Evolutionary conservation across 2,113 vertebrate genomes (phyloP), one percentile per base, ranked within the genome.

Genomic region (Ceyx melanurus): DNA sequence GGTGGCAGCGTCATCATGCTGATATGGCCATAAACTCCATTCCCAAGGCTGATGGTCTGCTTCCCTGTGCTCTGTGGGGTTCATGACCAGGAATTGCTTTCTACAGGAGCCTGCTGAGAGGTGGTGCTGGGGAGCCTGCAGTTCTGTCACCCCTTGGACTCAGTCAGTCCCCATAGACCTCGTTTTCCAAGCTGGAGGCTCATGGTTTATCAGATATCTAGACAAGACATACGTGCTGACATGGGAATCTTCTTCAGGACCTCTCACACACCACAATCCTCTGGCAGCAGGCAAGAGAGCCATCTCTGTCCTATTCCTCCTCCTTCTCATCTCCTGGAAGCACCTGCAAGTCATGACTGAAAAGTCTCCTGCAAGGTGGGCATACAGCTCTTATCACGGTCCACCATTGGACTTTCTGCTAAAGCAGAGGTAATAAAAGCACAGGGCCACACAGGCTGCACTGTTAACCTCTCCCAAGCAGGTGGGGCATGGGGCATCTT

Each of bases 271-370:
- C 14, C 5, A 2, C 2, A 2, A 5, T 66, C 43, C 37, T 62
- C 48, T 19, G 13, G 8, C 1, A 3, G 43, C 4, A 56, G 46
- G 43, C 0, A 3, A 25, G 16, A 77, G 15, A 64, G 5, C 15
- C 23, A 37, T 3, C 8, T 53, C 28, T 10, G 3, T 72, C 31
- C 37, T 70, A 37, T 37, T 37, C 37, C 37, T 37, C 37, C 37
- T 37, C 64, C 6, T 64, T 29, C 7, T 31, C 10, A 20, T 51
- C 56, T 51, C 31, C 26, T 46, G 16, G 28, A 7, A 54, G 6
- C 3, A 15, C 7, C 6, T 8, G 22, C 33, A 26, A 26, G 42
- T 26, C 4, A 9, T 0, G 0, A 29, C 18, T 0, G 0, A 54
- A 58, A 13, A 45, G 9, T 37, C 37, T 37, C 54, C 66, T 42